Conservation (phyloP, 2,888 invertebrate genomes). For the Amphipoea lucens region DNA sequence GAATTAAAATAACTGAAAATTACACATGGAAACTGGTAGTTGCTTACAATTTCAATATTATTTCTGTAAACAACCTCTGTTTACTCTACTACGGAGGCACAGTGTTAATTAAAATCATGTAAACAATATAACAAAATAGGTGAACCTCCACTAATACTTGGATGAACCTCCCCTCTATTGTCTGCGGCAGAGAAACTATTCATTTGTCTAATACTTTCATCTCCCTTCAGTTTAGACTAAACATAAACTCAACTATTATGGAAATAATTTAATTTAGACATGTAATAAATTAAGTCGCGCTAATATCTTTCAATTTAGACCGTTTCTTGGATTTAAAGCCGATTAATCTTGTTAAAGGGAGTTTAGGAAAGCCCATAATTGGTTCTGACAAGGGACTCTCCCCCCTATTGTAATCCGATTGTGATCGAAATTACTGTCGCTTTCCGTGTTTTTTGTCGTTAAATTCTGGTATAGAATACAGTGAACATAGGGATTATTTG, state of each 20-base stretch:
- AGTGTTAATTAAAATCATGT: constrained; percentile 21
- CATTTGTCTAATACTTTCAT: constrained; percentile 9
- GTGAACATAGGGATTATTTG: neutral
- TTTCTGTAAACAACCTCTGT: neutral
- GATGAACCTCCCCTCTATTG: constrained; percentile 8
- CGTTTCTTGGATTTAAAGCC: constrained; percentile 59
- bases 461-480: neutral
- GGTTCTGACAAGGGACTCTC: constrained; percentile 40
- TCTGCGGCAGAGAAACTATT: constrained; percentile 11
- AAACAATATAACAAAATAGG: constrained; percentile 13
- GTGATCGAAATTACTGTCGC: constrained; percentile 32
- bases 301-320: constrained; percentile 64
- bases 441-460: neutral
- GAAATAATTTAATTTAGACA: constrained; percentile 50
- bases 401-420: constrained; percentile 26
- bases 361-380: constrained; percentile 58
- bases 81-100: neutral
- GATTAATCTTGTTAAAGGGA: constrained; percentile 65
- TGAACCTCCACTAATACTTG: constrained; percentile 11
- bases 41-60: neutral
- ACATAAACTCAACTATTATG: constrained; percentile 37
- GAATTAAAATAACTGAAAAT: neutral
- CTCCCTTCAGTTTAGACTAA: neutral
- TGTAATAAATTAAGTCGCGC: constrained; percentile 55
- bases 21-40: neutral